These are phyloP conservation scores for Pangasius sanitwongsei DNA, from an alignment of 2,797 vertebrate species.

Conservation along the genomic window DNA sequence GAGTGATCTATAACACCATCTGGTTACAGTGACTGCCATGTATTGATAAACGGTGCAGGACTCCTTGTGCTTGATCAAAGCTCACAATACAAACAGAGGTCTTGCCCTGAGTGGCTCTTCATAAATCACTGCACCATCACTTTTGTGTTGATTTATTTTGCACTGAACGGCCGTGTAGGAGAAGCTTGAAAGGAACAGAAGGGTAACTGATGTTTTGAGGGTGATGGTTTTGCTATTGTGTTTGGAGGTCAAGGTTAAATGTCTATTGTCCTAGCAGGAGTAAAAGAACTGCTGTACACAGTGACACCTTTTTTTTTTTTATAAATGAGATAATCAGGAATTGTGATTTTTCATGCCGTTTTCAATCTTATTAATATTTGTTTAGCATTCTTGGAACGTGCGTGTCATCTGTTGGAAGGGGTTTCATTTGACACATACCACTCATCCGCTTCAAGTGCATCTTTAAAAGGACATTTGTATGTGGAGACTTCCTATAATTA, in stretches of 20 bases:
- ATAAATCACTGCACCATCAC: slow-evolving; percentile 39
- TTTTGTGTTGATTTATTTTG: slow-evolving; percentile 36
- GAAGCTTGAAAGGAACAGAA: slow-evolving; percentile 6
- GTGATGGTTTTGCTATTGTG: slow-evolving; percentile 5
- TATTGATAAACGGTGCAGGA: slow-evolving; percentile 3
- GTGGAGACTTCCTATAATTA: background rate
- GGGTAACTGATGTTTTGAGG: slow-evolving; percentile 29
- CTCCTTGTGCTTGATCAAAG: background rate
- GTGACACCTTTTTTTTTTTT: too few relatives aligned
- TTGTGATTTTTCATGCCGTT: background rate
- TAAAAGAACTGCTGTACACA: slow-evolving; percentile 3
- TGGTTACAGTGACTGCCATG: background rate
- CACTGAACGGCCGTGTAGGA: slow-evolving; percentile 25
- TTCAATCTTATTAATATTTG: background rate
- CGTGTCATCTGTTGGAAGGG: background rate
- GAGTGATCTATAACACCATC: background rate
- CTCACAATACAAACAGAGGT: slow-evolving; percentile 36
- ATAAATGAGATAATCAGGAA: background rate
- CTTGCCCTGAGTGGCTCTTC: slow-evolving; percentile 18
- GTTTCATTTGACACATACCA: background rate
- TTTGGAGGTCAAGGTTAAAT: slow-evolving; percentile 44
- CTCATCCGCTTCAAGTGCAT: background rate
- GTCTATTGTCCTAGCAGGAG: slow-evolving; percentile 32
- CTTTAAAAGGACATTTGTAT: background rate
- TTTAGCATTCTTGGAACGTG: background rate